A percentile compares a stretch with the other conserved stretches of the same genome.
These are phyloP conservation scores for Dasysyrphus albostriatus DNA, from an alignment of 2,888 invertebrate genomes.

Conservation along the genomic window DNA sequence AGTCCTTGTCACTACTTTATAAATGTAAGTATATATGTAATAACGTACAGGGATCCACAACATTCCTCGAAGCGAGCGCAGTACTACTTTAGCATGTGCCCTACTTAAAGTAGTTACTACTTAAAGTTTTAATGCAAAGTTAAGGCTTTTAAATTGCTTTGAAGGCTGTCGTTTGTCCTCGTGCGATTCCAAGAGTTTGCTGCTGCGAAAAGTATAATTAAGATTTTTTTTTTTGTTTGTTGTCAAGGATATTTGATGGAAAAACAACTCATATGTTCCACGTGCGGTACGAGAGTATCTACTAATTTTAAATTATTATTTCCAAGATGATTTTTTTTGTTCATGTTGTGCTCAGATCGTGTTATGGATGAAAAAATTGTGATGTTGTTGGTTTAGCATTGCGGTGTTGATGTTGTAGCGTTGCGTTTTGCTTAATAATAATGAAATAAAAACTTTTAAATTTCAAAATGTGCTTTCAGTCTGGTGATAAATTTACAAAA, in stretches of 20 bases:
- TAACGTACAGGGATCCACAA: not conserved
- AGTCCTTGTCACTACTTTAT: not conserved
- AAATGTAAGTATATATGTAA: too few relatives aligned
- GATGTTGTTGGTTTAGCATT: not conserved
- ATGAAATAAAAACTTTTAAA: slow-evolving; percentile 11
- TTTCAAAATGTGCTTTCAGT: slow-evolving; percentile 6
- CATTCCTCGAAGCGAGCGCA: not conserved
- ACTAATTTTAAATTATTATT: slow-evolving; percentile 24
- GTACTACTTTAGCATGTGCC: not conserved
- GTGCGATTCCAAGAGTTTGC: not conserved
- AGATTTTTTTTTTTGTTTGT: not conserved
- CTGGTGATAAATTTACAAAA: slow-evolving; percentile 10
- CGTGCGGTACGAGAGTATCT: not conserved
- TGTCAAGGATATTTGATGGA: not conserved
- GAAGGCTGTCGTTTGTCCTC: not conserved
- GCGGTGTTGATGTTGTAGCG: too few relatives aligned
- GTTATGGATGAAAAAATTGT: not conserved
- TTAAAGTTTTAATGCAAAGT: slow-evolving; percentile 19
- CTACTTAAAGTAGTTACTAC: slow-evolving; percentile 14
- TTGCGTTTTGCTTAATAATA: slow-evolving; percentile 1
- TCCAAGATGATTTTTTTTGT: not conserved
- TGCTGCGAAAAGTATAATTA: slow-evolving; percentile 2
- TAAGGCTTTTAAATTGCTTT: slow-evolving; percentile 12
- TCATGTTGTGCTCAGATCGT: not conserved
- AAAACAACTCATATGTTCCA: slow-evolving; percentile 2